Conservation (phyloP, 35 echinoderm and acorn worm genomes). For the Ptychodera flava region DNA sequence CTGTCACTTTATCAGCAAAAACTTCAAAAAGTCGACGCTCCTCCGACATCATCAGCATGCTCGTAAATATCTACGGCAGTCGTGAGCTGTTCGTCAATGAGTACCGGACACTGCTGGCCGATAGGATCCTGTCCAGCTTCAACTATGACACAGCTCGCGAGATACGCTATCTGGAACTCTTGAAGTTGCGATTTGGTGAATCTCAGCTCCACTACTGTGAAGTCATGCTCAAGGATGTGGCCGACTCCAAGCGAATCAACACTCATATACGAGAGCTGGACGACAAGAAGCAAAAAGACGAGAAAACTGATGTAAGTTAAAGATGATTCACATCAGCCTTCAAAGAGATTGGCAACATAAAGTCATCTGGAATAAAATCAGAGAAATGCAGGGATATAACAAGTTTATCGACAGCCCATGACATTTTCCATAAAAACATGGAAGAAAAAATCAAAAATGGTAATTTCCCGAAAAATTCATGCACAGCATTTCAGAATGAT, state of each 20-base stretch:
- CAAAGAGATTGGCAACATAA: too few relatives aligned
- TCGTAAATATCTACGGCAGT: constrained; percentile 92
- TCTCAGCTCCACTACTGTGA: constrained; percentile 94
- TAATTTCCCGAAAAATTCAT: too few relatives aligned
- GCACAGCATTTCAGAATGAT: too few relatives aligned
- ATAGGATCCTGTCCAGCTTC: constrained; percentile 80
- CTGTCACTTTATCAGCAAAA: too few relatives aligned
- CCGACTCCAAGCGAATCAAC: constrained; percentile 88
- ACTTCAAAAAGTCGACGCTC: constrained; percentile 78
- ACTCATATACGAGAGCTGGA: constrained; percentile 56
- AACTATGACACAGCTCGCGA: constrained; percentile 94
- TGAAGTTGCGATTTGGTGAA: constrained; percentile 91
- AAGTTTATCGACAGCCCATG: too few relatives aligned
- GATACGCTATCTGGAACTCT: constrained; percentile 79
- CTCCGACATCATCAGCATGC: constrained; percentile 90
- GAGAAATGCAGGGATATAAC: too few relatives aligned
- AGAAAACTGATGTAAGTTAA: constrained; percentile 3
- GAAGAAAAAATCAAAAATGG: too few relatives aligned
- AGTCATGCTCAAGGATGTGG: constrained; percentile 98
- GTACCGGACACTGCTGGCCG: constrained; percentile 83
- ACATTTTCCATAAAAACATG: too few relatives aligned
- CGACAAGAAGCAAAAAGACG: constrained; percentile 51
- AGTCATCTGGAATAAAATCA: too few relatives aligned
- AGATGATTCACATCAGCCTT: too few relatives aligned
- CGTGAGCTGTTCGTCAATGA: constrained; percentile 91